Conservation (phyloP, 2,113 vertebrate genomes). For the Sylvietta virens region DNA sequence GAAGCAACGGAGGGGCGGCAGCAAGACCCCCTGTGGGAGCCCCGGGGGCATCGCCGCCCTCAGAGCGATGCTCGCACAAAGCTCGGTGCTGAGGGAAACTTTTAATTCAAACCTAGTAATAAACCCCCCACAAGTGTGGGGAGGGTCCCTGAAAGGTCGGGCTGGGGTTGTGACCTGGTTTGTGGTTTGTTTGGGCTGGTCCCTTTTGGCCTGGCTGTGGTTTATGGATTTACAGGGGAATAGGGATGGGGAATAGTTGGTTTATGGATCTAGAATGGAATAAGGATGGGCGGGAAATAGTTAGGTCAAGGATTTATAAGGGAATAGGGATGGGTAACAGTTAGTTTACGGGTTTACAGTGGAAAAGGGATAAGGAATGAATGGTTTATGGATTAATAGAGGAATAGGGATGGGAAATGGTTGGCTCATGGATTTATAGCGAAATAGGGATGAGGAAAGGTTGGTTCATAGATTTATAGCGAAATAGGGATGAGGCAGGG, state of each 20-base stretch:
- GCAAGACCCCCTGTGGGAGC: not conserved
- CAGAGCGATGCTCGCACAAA: fast-evolving
- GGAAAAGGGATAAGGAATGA: not conserved
- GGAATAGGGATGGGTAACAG: not conserved
- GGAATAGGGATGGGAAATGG: not conserved
- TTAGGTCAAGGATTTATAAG: not conserved
- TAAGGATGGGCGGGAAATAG: not conserved
- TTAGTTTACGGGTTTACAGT: not conserved
- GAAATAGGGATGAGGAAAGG: not conserved
- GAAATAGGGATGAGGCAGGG: not conserved
- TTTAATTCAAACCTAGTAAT: fast-evolving
- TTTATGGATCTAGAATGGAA: not conserved
- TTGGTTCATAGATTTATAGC: not conserved
- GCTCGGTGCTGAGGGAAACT: not conserved
- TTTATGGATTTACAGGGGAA: not conserved
- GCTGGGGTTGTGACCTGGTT: not conserved
- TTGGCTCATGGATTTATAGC: not conserved
- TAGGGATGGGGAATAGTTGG: not conserved
- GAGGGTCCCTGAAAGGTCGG: no score
- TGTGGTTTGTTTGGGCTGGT: not conserved
- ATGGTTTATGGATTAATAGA: not conserved
- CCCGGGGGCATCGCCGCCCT: not conserved
- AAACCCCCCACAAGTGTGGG: fast-evolving
- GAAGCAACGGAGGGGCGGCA: not conserved
- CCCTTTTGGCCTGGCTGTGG: not conserved